Base-by-base conservation (phyloP, 1,140 invertebrate species). In the Telenomus remus region DNA sequence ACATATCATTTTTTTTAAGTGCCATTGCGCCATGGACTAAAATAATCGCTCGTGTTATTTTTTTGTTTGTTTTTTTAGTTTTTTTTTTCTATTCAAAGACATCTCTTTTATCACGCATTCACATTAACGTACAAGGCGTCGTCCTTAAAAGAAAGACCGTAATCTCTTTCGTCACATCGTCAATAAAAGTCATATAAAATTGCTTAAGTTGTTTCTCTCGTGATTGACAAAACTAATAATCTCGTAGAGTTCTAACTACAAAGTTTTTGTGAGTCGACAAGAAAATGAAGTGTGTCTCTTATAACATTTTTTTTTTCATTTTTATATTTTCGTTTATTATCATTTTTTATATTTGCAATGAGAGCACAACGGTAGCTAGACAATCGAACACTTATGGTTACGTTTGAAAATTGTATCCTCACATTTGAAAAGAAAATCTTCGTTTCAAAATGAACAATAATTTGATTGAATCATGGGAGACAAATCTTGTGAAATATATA, bases 381-480 rank as follows among this genome's bases (percentile, higher is more conserved):
- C 80, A 80, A 85, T 86, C 83, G 85, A 86, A 86, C 84, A 87
- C 85, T 87, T 86, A 83, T 82, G 85, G 85, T 84, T 85, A 51
- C 15, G 13, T 53, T 69, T n/a, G 46, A 43, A 8, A 27, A 39
- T 59, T 69, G 55, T 10, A 11, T 56, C 9, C n/a, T 39, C n/a
- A 3, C n/a, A 2, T n/a, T 4, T 39, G 9, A 11, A 13, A 49
- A 44, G 48, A 54, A 27, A 7, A 46, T 64, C 64, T 34, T 59
- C 34, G 47, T 64, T 59, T 42, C 15, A 6, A 48, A 59, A 11
- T 59, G 13, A 4, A 68, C 55, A 15, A 68, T 48, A 53, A 68
- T 68, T 68, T 59, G 47, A 68, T 53, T 53, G 54, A 57, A 44
- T 68, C 43, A 37, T 46, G 47, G 42, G 37, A 47, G 51, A 27